Percentiles rank a stretch among this genome's conserved stretches.
Conservation (phyloP, 2,113 vertebrate species). For the Corydoras sp. region DNA sequence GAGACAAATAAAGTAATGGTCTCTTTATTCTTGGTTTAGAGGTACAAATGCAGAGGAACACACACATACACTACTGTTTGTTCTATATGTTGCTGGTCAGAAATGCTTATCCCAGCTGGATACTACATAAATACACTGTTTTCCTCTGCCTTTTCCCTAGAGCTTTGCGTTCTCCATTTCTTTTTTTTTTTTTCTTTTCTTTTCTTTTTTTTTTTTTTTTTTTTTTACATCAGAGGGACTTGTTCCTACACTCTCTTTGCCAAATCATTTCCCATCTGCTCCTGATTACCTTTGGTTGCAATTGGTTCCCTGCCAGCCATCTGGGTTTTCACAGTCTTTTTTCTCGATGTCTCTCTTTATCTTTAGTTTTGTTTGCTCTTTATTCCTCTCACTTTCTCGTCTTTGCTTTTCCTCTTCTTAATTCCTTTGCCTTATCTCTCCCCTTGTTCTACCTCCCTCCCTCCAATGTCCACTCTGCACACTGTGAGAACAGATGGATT, state of each 20-base stretch:
- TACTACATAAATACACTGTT: conserved; percentile 7
- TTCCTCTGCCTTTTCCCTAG: conserved; percentile 13
- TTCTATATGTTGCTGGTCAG: conserved; percentile 40
- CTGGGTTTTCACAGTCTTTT: conserved; percentile 63
- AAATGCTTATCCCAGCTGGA: conserved; percentile 52
- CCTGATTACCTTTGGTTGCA: conserved; percentile 73
- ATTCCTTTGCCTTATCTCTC: conserved; percentile 35
- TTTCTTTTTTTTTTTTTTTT: conserved; percentile 39
- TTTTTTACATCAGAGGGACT: conserved; percentile 58
- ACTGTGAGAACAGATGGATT: not conserved
- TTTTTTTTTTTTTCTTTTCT: conserved; percentile 35
- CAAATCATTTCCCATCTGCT: conserved; percentile 72
- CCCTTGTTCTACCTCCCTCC: conserved; percentile 46
- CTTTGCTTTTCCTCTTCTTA: conserved; percentile 45
- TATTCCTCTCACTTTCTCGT: conserved; percentile 47
- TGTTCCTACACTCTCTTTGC: conserved; percentile 60
- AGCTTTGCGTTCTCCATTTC: conserved; percentile 32
- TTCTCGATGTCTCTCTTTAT: conserved; percentile 50
- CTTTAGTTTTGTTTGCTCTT: conserved; percentile 47
- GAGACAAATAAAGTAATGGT: conserved; percentile 23
- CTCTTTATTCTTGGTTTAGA: conserved; percentile 23
- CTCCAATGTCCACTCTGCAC: conserved; percentile 2
- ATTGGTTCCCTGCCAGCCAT: conserved; percentile 67
- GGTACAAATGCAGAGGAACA: conserved; percentile 17
- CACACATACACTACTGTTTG: conserved; percentile 34